These are phyloP conservation scores for Chaetodon auriga DNA, from an alignment of 2,113 vertebrate genomes.

Conservation along the genomic window DNA sequence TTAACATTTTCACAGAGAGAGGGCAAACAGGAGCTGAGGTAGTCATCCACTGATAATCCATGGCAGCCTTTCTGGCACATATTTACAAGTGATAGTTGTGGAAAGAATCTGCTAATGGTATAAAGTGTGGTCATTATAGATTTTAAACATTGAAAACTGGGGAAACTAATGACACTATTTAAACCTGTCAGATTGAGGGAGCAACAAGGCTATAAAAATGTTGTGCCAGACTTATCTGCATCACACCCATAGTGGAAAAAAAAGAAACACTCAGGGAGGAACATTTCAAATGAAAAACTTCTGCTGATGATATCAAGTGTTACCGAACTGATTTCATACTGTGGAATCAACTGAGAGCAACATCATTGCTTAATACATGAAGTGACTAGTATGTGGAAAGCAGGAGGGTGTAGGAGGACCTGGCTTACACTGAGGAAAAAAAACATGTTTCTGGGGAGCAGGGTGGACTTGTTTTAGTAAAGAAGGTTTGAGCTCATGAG, in stretches of 20 bases:
- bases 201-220: constrained; percentile 45
- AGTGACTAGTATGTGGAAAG: constrained; percentile 48
- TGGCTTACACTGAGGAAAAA: constrained; percentile 45
- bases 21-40: constrained; percentile 39
- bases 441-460: constrained; percentile 27
- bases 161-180: constrained; percentile 47
- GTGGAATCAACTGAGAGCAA: constrained; percentile 40
- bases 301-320: constrained; percentile 43
- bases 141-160: constrained; percentile 40
- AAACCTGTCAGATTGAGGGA: constrained; percentile 34
- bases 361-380: constrained; percentile 28
- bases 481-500: constrained; percentile 1
- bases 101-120: constrained; percentile 25
- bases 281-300: constrained; percentile 52
- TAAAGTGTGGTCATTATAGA: constrained; percentile 34
- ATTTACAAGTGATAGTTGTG: constrained; percentile 27
- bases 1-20: constrained; percentile 48
- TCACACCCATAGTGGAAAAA: constrained; percentile 60
- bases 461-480: constrained; percentile 38
- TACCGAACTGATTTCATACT: constrained; percentile 50
- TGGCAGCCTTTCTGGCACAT: constrained; percentile 22
- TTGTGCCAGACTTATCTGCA: constrained; percentile 36
- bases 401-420: constrained; percentile 44
- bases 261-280: constrained; percentile 13
- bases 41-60: constrained; percentile 27